Evolutionary conservation across 2,113 vertebrate species (phyloP).

Genomic region (Bubo blakistoni): DNA sequence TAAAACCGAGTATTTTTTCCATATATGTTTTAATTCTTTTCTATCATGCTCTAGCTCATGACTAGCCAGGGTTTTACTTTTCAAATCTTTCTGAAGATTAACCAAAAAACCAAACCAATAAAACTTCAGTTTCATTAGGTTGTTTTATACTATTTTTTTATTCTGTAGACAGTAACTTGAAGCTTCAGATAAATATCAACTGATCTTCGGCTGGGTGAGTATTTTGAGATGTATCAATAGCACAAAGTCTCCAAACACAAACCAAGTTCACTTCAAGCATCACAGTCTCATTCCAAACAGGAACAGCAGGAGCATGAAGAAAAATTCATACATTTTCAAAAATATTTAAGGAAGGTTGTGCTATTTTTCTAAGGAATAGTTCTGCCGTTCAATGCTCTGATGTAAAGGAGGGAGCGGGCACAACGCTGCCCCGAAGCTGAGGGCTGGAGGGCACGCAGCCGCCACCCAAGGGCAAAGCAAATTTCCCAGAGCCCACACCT

Average conservation of each 20-base stretch:
- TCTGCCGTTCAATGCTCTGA: accelerated
- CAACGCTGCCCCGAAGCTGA: background rate
- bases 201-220: background rate
- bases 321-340: accelerated
- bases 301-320: background rate
- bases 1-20: background rate
- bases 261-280: background rate
- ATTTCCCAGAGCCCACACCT: background rate
- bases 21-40: background rate
- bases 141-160: background rate
- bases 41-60: background rate
- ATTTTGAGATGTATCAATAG: background rate
- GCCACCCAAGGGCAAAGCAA: too few relatives aligned
- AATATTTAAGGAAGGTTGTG: background rate
- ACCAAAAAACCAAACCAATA: background rate
- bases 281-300: background rate
- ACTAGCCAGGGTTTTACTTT: background rate
- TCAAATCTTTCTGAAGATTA: background rate
- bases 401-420: accelerated
- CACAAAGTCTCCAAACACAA: background rate
- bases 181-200: background rate
- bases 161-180: background rate
- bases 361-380: accelerated
- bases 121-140: background rate
- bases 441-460: background rate